Conservation (phyloP, 2,888 invertebrate genomes). For the Eristalinus sepulchralis region DNA sequence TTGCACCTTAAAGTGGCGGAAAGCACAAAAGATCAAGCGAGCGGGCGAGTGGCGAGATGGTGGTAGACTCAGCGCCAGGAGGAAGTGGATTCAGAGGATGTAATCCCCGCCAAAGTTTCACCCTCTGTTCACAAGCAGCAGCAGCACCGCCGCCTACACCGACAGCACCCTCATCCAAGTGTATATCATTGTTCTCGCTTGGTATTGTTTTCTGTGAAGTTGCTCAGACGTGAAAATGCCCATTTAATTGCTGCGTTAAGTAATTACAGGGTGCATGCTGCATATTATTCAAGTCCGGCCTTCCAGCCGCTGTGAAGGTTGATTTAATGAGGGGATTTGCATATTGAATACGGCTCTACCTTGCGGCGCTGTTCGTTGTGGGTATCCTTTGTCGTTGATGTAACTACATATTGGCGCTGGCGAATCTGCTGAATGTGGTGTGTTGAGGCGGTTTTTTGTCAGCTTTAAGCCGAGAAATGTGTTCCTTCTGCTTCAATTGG, state of each 20-base stretch:
- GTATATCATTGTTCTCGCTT: constrained; percentile 22
- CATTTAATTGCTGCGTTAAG: constrained; percentile 72
- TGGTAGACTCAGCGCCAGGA: neutral
- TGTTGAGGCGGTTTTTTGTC: constrained; percentile 39
- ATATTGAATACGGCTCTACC: constrained; percentile 59
- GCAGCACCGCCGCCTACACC: neutral
- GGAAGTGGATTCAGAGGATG: constrained; percentile 62
- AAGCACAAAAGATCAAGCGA: constrained; percentile 65
- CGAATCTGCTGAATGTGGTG: neutral
- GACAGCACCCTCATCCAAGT: neutral
- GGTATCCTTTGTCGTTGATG: constrained; percentile 12
- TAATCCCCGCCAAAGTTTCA: constrained; percentile 30
- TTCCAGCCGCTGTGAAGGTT: constrained; percentile 54
- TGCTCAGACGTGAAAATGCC: constrained; percentile 71
- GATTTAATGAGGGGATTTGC: constrained; percentile 71
- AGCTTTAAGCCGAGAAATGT: constrained; percentile 27
- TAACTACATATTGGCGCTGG: constrained; percentile 2
- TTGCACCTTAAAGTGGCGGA: constrained; percentile 69
- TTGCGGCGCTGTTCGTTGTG: constrained; percentile 35
- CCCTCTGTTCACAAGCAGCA: neutral
- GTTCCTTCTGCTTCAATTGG: constrained; percentile 63
- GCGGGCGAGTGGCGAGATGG: constrained; percentile 19
- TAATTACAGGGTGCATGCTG: constrained; percentile 65
- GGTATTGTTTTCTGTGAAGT: constrained; percentile 64
- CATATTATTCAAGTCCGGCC: constrained; percentile 62